Conservation (phyloP, 2,797 vertebrate species). For the Gambusia yucatana region DNA sequence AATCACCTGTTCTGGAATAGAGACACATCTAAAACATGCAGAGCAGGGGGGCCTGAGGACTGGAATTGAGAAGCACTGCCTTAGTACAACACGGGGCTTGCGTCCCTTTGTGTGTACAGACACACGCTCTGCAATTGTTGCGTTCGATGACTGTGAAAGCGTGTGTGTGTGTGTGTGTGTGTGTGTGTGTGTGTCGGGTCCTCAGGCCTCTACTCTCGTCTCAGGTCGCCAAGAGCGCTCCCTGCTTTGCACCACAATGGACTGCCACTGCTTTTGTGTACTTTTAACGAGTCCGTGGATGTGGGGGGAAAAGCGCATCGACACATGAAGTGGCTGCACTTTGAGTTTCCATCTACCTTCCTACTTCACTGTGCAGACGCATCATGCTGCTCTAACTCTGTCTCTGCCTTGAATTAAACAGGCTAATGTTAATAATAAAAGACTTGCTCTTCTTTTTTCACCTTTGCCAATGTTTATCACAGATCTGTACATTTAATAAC, state of each 20-base stretch:
- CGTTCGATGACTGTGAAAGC: conserved; percentile 26
- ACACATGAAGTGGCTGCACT: conserved; percentile 58
- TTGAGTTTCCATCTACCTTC: conserved; percentile 27
- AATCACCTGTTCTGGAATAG: no score
- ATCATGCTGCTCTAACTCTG: conserved; percentile 15
- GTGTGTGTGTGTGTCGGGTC: conserved; percentile 12
- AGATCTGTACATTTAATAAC: not conserved
- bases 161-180: conserved; percentile 42
- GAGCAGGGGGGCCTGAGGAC: no score
- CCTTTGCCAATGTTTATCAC: not conserved
- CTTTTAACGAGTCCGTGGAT: conserved; percentile 46
- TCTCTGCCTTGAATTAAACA: not conserved
- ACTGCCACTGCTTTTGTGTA: conserved; percentile 71
- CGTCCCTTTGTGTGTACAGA: conserved; percentile 25
- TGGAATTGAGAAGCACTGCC: no score
- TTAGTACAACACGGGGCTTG: conserved; percentile 29
- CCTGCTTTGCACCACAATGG: conserved; percentile 76
- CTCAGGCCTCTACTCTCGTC: conserved; percentile 35
- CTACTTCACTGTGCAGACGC: conserved; percentile 1
- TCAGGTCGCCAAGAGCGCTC: conserved; percentile 54
- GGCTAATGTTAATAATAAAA: not conserved
- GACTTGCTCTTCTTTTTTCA: not conserved
- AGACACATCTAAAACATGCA: no score
- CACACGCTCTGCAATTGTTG: conserved; percentile 28
- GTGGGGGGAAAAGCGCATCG: conserved; percentile 26